Percentiles rank a stretch among this genome's conserved stretches.
Conservation (phyloP, 2,888 invertebrate species). For the Tiliacea aurago region DNA sequence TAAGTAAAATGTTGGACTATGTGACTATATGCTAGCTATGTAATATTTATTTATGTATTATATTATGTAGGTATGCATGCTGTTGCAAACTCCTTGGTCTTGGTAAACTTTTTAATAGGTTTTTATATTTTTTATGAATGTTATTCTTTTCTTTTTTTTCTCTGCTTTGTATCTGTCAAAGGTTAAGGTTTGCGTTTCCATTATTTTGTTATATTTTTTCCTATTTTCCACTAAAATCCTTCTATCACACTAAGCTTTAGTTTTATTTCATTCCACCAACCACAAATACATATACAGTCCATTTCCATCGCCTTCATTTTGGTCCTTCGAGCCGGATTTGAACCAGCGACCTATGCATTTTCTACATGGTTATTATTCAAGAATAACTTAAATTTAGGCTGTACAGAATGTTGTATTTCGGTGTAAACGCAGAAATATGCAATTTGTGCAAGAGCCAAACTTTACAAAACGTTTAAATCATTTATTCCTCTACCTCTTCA, state of each 20-base stretch:
- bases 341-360: slow-evolving; percentile 90
- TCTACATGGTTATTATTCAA: slow-evolving; percentile 18
- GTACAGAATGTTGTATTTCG: slow-evolving; percentile 15
- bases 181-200: too few relatives aligned
- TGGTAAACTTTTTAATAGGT: too few relatives aligned
- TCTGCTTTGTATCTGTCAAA: too few relatives aligned
- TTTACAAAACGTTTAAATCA: slow-evolving; percentile 5
- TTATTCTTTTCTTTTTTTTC: too few relatives aligned
- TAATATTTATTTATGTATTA: slow-evolving; percentile 13
- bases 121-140: too few relatives aligned
- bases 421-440: slow-evolving; percentile 9
- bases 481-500: not conserved
- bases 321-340: slow-evolving; percentile 92
- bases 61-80: not conserved
- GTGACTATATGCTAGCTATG: slow-evolving; percentile 5
- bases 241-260: too few relatives aligned
- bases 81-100: too few relatives aligned
- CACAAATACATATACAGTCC: too few relatives aligned
- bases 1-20: slow-evolving; percentile 4
- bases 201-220: too few relatives aligned
- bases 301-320: too few relatives aligned
- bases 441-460: slow-evolving; percentile 1
- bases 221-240: too few relatives aligned
- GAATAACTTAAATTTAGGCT: slow-evolving; percentile 11
- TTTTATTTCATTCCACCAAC: too few relatives aligned